Evolutionary conservation across 2,797 vertebrate genomes (phyloP).

Genomic region (Buceros bicornis): DNA sequence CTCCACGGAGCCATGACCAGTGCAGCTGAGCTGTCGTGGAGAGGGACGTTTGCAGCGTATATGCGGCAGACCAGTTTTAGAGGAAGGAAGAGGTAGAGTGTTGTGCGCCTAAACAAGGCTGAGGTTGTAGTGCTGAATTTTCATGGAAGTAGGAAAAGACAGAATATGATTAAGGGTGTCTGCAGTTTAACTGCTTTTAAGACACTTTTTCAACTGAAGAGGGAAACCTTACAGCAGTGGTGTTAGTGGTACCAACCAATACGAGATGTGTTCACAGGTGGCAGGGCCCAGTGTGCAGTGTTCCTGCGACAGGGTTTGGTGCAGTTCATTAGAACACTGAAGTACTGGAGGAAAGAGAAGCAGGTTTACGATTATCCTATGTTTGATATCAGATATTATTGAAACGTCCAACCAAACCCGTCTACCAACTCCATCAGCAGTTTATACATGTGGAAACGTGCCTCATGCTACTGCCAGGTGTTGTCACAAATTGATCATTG

Average conservation of each 20-base stretch:
- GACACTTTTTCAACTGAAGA: neutral
- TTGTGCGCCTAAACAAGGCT: neutral
- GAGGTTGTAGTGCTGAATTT: neutral
- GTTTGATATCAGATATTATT: neutral
- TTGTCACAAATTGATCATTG: neutral
- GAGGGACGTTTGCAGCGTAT: neutral
- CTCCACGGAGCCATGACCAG: neutral
- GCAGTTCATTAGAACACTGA: neutral
- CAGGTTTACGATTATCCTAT: neutral
- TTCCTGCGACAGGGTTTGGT: neutral
- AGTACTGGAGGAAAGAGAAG: neutral
- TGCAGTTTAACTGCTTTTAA: neutral
- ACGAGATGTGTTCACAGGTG: rapidly evolving
- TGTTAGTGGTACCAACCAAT: too few relatives aligned
- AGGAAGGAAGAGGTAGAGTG: neutral
- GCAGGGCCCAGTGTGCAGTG: too few relatives aligned
- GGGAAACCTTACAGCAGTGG: neutral
- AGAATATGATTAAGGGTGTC: neutral
- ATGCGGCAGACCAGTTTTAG: neutral
- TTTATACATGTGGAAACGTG: neutral
- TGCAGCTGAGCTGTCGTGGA: neutral
- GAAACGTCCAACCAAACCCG: neutral
- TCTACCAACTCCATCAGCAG: neutral
- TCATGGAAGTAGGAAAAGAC: neutral
- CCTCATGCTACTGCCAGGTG: neutral